Percentiles rank a stretch among this genome's conserved stretches.
Conservation (phyloP, 30 jellyfish, hydroid and myxozoan species). For the Aurelia coerulea region DNA sequence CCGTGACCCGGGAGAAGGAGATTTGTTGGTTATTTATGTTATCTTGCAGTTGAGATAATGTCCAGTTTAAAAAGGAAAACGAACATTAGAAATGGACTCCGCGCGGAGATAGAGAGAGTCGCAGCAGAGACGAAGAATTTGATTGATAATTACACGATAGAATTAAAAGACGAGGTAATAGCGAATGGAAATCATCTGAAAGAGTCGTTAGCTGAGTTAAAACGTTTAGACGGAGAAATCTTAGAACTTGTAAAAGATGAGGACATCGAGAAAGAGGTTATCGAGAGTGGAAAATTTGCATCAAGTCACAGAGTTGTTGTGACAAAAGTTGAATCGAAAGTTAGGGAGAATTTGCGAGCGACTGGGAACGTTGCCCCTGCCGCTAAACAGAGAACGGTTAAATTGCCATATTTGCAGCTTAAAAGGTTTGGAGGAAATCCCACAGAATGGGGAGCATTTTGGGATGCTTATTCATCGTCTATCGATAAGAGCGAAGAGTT, state of each 20-base stretch:
- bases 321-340: not conserved
- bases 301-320: not conserved
- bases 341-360: not conserved
- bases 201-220: too few species aligned
- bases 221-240: not conserved
- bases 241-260: not conserved
- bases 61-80: too few species aligned
- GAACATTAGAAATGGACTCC: too few species aligned
- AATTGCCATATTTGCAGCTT: not conserved
- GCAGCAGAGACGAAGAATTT: too few species aligned
- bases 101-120: too few species aligned
- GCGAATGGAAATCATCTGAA: too few species aligned
- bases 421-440: not conserved
- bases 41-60: too few species aligned
- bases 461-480: not conserved
- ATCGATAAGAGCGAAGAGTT: not conserved
- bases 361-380: not conserved
- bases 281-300: not conserved
- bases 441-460: not conserved
- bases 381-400: not conserved
- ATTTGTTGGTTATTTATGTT: too few species aligned
- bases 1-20: too few species aligned
- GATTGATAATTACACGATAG: too few species aligned
- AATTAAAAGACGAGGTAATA: too few species aligned
- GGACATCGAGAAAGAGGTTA: too few species aligned